Evolutionary conservation across 2,888 invertebrate species (phyloP), one percentile per base, ranked within the genome.

Genomic region (Euclidia mi): DNA sequence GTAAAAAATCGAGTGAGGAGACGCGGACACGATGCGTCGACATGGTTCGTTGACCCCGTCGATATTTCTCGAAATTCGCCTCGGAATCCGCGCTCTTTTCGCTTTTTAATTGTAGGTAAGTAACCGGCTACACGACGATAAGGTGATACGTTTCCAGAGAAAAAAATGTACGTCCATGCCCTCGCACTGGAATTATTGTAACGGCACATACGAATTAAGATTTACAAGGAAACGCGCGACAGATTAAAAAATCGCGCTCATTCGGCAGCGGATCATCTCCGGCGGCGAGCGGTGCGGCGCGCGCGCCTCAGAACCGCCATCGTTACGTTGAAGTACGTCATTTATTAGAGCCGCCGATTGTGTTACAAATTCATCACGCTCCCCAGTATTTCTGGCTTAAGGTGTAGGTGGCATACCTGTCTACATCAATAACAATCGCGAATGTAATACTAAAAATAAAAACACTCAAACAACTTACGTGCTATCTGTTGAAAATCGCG

Each of bases 11-110:
- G 73, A 81, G 77, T 85, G 85, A 85, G 73, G 87, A 89, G 88
- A 85, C 87, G 87, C 87, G 90, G 90, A 87, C 89, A 85, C 88
- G 92, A 91, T 91, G 90, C 91, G 93, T 92, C 90, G 89, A 88
- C 89, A 84, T 75, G 84, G 93, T 88, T 89, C 94, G 86, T 85
- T 84, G 92, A 94, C 93, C 93, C 85, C 91, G 88, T 87, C 90
- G 92, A 93, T 93, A 94, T 92, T 93, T 93, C 93, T 93, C 89
- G 92, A 93, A 94, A 94, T 92, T 89, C 89, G 85, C 87, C 81
- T 88, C 84, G 88, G 91, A 92, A 90, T 94, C 90, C 87, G 81
- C 87, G 89, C 86, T 91, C 90, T 92, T 93, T 91, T 92, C 91
- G 92, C 89, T 90, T 93, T 93, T 94, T 94, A 94, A 94, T 94